phyloP scores from a whole-genome alignment of 1,140 invertebrate genomes.

The Asobara japonica region DNA sequence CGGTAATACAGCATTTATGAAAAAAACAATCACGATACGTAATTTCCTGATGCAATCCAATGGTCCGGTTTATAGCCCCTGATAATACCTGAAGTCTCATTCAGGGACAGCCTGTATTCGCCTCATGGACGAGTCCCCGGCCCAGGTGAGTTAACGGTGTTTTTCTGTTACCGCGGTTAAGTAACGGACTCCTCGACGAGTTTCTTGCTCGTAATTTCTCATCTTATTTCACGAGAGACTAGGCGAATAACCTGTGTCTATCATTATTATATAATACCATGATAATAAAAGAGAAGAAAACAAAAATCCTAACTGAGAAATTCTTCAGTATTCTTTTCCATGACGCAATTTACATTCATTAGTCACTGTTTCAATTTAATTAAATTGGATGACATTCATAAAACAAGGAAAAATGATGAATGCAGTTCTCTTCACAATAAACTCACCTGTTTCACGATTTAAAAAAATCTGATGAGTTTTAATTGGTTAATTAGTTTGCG shows the following conservation, averaged over 20 bases:
- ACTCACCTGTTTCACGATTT: no score
- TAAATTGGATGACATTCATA: no score
- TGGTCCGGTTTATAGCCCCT: neutral
- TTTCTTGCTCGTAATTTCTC: conserved; percentile 42
- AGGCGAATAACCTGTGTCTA: neutral
- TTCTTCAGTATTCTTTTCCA: neutral
- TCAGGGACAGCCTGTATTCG: conserved; percentile 53
- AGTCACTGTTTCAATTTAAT: neutral
- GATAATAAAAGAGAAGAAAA: neutral
- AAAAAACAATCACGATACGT: neutral
- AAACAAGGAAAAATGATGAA: no score
- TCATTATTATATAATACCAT: neutral
- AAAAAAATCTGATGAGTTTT: no score
- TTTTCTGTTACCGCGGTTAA: conserved; percentile 58
- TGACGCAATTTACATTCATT: neutral
- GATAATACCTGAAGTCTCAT: conserved; percentile 24
- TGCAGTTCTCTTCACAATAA: no score
- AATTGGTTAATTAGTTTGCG: no score
- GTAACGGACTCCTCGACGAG: conserved; percentile 58
- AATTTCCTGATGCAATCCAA: neutral
- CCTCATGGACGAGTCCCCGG: conserved; percentile 47
- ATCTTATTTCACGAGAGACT: conserved; percentile 34
- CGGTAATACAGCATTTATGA: neutral
- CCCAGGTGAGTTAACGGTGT: conserved; percentile 66
- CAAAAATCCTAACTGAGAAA: neutral